Evolutionary conservation across 2,113 vertebrate species (phyloP).

Genomic region (Scortum barcoo): DNA sequence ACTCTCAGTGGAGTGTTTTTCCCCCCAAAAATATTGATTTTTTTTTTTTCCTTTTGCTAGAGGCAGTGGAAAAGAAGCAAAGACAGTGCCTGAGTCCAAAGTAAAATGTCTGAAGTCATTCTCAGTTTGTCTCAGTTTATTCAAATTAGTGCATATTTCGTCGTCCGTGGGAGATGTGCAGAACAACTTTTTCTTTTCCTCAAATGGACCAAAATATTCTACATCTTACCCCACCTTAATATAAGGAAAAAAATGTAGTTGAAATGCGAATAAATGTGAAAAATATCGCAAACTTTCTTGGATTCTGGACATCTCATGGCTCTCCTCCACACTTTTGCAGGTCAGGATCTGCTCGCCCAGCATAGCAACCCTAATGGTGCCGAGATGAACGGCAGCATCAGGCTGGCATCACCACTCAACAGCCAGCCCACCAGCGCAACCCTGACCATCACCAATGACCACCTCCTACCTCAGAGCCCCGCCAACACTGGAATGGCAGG

Average conservation of each 20-base stretch:
- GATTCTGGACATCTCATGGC: background rate
- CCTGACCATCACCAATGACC: conserved; percentile 88
- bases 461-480: conserved; percentile 88
- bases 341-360: conserved; percentile 89
- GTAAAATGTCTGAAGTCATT: background rate
- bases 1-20: background rate
- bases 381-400: conserved; percentile 86
- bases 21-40: no score
- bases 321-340: conserved; percentile 66
- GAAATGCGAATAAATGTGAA: background rate
- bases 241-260: background rate
- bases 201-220: background rate
- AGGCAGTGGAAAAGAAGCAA: background rate
- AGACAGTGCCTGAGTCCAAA: background rate
- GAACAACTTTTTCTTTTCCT: background rate
- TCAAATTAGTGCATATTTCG: background rate
- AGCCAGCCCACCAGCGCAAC: conserved; percentile 82
- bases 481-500: conserved; percentile 79
- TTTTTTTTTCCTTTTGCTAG: background rate
- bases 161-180: background rate
- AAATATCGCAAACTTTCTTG: background rate
- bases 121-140: background rate
- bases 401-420: conserved; percentile 84
- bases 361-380: conserved; percentile 79
- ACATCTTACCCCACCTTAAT: background rate